Evolutionary conservation across 2,888 invertebrate species (phyloP).

Genomic region (Hyalella azteca): DNA sequence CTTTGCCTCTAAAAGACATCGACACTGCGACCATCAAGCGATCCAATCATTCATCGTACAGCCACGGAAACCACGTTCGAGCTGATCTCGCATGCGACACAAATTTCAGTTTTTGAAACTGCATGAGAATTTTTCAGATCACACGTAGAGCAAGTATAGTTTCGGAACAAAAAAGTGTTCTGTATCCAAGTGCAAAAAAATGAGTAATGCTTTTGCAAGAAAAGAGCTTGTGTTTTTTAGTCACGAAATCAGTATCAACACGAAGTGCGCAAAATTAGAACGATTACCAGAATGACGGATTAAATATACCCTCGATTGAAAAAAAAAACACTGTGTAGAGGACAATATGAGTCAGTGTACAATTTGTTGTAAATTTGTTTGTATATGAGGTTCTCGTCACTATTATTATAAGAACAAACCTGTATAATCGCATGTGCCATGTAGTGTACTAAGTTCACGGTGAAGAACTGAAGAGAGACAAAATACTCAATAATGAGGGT

Average conservation of each 20-base stretch:
- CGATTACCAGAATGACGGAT: not conserved
- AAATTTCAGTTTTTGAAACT: slow-evolving; percentile 53
- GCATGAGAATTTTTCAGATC: too few species aligned
- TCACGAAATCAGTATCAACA: not conserved
- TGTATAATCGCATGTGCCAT: slow-evolving; percentile 2
- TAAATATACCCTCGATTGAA: not conserved
- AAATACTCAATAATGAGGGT: not conserved
- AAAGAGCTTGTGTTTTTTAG: not conserved
- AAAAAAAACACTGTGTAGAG: not conserved
- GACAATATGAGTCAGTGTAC: not conserved
- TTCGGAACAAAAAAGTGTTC: not conserved
- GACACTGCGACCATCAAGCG: slow-evolving; percentile 78
- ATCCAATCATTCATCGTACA: slow-evolving; percentile 71
- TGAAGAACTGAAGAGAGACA: not conserved
- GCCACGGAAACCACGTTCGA: slow-evolving; percentile 68
- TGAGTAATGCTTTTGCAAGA: not conserved
- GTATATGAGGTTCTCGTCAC: slow-evolving; percentile 5
- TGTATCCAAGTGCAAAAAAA: not conserved
- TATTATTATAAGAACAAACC: not conserved
- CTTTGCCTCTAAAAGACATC: slow-evolving; percentile 69
- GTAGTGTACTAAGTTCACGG: not conserved
- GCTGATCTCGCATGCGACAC: slow-evolving; percentile 71
- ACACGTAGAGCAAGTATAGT: not conserved
- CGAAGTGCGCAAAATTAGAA: not conserved
- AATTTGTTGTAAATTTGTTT: not conserved